Evolutionary conservation across 2,113 vertebrate genomes (phyloP), one percentile per base, ranked within the genome.

Genomic region (Eulacestoma nigropectus): DNA sequence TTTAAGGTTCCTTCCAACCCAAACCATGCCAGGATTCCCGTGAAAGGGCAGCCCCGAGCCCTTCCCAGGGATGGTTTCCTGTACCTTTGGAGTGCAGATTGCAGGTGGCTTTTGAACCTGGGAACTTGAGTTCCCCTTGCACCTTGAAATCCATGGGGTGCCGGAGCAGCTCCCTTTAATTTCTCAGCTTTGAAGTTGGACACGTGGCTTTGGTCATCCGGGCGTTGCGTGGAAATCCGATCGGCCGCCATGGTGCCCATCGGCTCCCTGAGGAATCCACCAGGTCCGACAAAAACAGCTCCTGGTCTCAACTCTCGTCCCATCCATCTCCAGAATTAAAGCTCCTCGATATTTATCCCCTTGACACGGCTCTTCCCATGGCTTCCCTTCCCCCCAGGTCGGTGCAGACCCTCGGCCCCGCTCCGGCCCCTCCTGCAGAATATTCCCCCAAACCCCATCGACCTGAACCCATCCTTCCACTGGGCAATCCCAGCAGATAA

Each of bases 191-290:
- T 75, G 70, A 22, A n/a, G n/a, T 4, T 6, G 70, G 86, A 19
- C 79, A 20, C 11, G 0, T 1, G 11, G 60, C n/a, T 52, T 25
- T 44, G 59, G 42, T 87, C 59, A 7, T 26, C 35, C 6, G 1
- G 49, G 18, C 4, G 3, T 53, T 68, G 25, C 0, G 0, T 22
- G n/a, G 19, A 11, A 35, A 32, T 14, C 1, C 1, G 1, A 8
- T 21, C 0, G 0, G 17, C 35, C 9, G 2, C 0, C 0, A 1
- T 33, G 52, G 20, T 6, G 2, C 19, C 4, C 8, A 3, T 18
- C 21, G 6, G 23, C 56, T 82, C 12, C 1, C 39, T 16, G 52
- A 44, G 68, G 33, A 63, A 39, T 13, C 69, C 50, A 16, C 13
- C 59, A 27, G 63, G 21, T 21, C 56, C 15, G 3, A 62, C 29